Conservation (phyloP, 2,888 invertebrate species). For the Helleia helle region DNA sequence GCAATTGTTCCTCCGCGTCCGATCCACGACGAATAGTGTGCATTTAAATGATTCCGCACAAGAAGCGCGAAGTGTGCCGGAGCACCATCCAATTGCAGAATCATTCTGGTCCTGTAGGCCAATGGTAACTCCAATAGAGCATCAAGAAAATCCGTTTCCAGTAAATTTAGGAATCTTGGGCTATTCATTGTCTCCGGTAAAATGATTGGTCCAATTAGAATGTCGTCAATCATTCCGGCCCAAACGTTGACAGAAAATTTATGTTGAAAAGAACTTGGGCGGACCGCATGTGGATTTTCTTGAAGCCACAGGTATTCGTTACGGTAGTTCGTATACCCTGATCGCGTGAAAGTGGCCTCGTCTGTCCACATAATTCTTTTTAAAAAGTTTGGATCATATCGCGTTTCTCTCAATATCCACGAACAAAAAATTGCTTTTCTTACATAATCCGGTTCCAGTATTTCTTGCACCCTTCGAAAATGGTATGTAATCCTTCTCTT, state of each 20-base stretch:
- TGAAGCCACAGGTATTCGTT: slow-evolving; percentile 4
- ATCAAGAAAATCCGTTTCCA: not conserved
- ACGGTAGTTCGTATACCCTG: not conserved
- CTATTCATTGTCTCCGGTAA: too few relatives aligned
- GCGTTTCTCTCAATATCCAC: not conserved
- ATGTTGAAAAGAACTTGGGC: too few relatives aligned
- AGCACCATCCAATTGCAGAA: too few relatives aligned
- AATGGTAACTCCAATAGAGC: not conserved
- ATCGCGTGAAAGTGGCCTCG: slow-evolving; percentile 3
- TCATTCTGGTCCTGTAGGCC: not conserved
- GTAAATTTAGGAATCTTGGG: not conserved
- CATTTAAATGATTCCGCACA: too few relatives aligned
- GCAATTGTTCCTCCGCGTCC: too few relatives aligned
- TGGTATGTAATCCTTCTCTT: not conserved
- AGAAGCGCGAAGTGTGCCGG: not conserved
- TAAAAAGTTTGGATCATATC: not conserved
- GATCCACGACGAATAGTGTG: too few relatives aligned
- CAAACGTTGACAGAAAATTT: slow-evolving; percentile 8
- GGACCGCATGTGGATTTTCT: too few relatives aligned
- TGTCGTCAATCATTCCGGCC: too few relatives aligned
- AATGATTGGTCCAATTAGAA: too few relatives aligned
- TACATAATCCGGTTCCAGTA: not conserved
- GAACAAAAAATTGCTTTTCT: not conserved
- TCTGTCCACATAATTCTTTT: slow-evolving; percentile 3
- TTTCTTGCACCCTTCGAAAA: not conserved